Percentiles rank a stretch among this genome's conserved stretches.
These are phyloP conservation scores for Drosophila demipolita DNA, from an alignment of 2,888 invertebrate genomes.

Conservation along the genomic window DNA sequence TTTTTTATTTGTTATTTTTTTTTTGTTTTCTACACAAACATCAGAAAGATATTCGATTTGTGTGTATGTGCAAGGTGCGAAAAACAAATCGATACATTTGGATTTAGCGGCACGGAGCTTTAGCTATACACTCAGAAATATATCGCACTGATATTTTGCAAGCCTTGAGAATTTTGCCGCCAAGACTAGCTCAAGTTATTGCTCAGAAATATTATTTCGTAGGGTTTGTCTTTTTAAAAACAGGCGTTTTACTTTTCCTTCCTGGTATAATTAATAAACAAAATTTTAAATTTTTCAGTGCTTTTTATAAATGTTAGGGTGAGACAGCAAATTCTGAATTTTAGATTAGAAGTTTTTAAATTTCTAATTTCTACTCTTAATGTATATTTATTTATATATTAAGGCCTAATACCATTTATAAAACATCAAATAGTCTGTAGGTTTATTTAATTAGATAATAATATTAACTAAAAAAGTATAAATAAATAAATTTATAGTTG, in stretches of 20 bases:
- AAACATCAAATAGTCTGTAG: neutral
- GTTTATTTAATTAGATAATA: neutral
- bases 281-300: too few species aligned
- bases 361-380: neutral
- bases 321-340: neutral
- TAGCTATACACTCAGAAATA: neutral
- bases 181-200: neutral
- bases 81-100: conserved; percentile 38
- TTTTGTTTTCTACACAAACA: conserved; percentile 24
- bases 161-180: neutral
- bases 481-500: neutral
- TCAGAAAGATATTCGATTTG: conserved; percentile 16
- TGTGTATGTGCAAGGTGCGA: conserved; percentile 50
- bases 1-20: conserved; percentile 16
- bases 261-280: neutral
- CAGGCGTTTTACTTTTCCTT: neutral
- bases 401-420: neutral
- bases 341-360: neutral
- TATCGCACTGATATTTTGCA: neutral
- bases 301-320: neutral
- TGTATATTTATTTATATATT: neutral
- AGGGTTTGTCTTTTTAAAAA: too few species aligned
- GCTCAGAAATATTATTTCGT: neutral
- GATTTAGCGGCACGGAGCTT: neutral
- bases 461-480: neutral